A percentile compares a stretch with the other conserved stretches of the same genome.
These are phyloP conservation scores for Drosophila pandora DNA, from an alignment of 1,140 invertebrate genomes.

Conservation along the genomic window DNA sequence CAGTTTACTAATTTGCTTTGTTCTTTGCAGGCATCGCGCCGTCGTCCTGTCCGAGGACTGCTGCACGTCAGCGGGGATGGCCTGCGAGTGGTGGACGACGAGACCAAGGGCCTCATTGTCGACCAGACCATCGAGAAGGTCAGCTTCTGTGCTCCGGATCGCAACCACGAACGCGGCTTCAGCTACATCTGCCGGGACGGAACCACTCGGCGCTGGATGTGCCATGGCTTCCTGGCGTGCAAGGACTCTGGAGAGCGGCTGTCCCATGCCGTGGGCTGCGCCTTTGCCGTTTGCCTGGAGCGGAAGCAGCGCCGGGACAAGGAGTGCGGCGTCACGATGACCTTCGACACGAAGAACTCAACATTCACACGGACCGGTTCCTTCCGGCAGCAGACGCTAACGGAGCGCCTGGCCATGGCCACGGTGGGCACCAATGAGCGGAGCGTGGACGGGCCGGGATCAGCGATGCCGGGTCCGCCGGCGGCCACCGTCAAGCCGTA, in stretches of 20 bases:
- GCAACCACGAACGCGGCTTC: slow-evolving; percentile 99
- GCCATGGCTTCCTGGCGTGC: slow-evolving; percentile 98
- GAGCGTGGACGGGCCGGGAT: slow-evolving; percentile 54
- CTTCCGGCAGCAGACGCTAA: slow-evolving; percentile 92
- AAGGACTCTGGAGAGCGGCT: slow-evolving; percentile 98
- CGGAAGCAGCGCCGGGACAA: slow-evolving; percentile 98
- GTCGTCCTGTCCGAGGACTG: slow-evolving; percentile 93
- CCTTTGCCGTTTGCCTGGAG: slow-evolving; percentile 99
- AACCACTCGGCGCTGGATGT: slow-evolving; percentile 96
- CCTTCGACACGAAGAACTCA: slow-evolving; percentile 96
- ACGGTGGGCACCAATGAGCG: slow-evolving; percentile 65
- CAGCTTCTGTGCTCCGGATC: slow-evolving; percentile 99
- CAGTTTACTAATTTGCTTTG: neutral
- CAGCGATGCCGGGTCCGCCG: slow-evolving; percentile 81
- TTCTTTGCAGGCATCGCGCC: slow-evolving; percentile 91
- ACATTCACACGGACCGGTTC: slow-evolving; percentile 97
- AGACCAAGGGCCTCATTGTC: slow-evolving; percentile 99
- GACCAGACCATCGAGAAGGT: slow-evolving; percentile 99
- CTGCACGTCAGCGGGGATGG: slow-evolving; percentile 99
- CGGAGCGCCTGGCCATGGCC: slow-evolving; percentile 89
- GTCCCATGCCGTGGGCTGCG: slow-evolving; percentile 99
- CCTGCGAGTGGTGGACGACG: slow-evolving; percentile 98
- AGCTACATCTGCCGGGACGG: slow-evolving; percentile 87
- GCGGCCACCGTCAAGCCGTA: slow-evolving; percentile 85
- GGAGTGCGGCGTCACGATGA: slow-evolving; percentile 97